These are phyloP conservation scores for Drosophila robusta DNA, from an alignment of 2,888 invertebrate genomes.

Conservation along the genomic window DNA sequence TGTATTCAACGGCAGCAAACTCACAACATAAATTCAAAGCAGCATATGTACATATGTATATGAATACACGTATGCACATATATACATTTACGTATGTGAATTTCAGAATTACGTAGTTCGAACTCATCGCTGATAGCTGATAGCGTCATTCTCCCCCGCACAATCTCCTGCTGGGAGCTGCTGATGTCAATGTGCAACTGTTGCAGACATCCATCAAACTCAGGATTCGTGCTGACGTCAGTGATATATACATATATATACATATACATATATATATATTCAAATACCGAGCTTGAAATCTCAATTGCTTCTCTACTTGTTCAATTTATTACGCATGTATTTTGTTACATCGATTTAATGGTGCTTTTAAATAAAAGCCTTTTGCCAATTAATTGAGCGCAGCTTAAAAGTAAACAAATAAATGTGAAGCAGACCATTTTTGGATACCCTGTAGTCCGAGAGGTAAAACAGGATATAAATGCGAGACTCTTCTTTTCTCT, in stretches of 20 bases:
- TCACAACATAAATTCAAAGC: constrained; percentile 12
- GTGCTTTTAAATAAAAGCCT: not conserved
- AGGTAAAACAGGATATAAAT: no score
- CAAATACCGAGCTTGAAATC: no score
- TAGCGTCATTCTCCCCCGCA: not conserved
- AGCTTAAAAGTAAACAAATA: not conserved
- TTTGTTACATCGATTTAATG: not conserved
- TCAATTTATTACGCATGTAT: not conserved
- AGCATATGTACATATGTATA: not conserved
- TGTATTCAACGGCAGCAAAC: constrained; percentile 20
- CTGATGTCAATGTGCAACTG: not conserved
- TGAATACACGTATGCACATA: no score
- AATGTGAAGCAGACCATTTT: no score
- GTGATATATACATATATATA: no score
- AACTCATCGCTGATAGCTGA: not conserved
- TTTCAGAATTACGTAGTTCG: not conserved
- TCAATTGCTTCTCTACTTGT: no score
- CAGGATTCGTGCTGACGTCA: not conserved
- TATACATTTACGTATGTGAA: not conserved
- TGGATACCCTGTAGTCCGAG: no score
- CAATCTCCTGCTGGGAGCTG: not conserved
- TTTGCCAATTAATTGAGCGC: not conserved
- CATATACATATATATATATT: not conserved
- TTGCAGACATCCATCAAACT: not conserved
- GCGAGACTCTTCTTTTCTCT: no score